Conservation (phyloP, 2,888 invertebrate genomes). For the Dryobota labecula region DNA sequence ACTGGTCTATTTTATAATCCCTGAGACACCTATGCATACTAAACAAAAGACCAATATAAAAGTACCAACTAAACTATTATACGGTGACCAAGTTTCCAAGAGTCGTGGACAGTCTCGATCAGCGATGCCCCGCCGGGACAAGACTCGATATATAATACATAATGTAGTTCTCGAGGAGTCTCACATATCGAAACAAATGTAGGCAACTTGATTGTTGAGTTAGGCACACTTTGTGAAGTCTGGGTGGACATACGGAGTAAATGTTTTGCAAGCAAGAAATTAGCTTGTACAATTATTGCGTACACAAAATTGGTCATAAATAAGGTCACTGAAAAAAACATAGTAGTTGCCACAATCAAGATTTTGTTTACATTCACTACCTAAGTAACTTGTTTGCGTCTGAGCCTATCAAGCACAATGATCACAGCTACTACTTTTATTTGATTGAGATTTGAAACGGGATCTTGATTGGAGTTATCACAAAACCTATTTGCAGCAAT, state of each 20-base stretch:
- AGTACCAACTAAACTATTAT: not conserved
- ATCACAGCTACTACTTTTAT: too few relatives aligned
- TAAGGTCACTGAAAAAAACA: too few relatives aligned
- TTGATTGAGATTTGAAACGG: too few relatives aligned
- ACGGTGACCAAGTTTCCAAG: conserved; percentile 13
- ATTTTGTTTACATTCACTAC: too few relatives aligned
- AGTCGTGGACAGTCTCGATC: conserved; percentile 51
- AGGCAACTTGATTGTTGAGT: conserved; percentile 63
- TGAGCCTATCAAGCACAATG: too few relatives aligned
- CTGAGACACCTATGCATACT: not conserved
- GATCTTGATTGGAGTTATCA: too few relatives aligned
- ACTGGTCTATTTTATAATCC: not conserved
- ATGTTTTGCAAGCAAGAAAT: conserved; percentile 3
- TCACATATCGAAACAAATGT: conserved; percentile 60
- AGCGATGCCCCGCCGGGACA: conserved; percentile 43
- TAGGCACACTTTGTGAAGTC: conserved; percentile 58
- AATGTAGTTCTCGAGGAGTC: conserved; percentile 40
- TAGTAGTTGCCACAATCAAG: too few relatives aligned
- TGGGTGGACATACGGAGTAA: conserved; percentile 26
- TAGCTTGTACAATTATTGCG: too few relatives aligned
- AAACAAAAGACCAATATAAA: not conserved
- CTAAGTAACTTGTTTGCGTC: too few relatives aligned
- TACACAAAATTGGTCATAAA: too few relatives aligned
- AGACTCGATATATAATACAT: conserved; percentile 33
- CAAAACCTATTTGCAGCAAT: too few relatives aligned